These are phyloP conservation scores for Hestina assimilis DNA, from an alignment of 1,140 invertebrate species.

Conservation along the genomic window DNA sequence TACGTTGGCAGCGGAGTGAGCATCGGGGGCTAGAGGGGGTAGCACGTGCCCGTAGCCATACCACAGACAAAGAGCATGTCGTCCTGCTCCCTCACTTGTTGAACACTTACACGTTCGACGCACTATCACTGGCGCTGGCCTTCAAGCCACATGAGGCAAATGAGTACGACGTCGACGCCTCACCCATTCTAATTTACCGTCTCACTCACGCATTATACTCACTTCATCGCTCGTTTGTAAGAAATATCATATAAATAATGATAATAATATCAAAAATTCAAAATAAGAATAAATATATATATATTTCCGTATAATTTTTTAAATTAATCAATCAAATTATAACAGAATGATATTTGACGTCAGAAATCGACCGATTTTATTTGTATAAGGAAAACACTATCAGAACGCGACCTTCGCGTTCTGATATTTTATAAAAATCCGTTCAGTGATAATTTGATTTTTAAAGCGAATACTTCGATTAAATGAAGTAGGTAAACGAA, in stretches of 20 bases:
- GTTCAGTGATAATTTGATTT: no score
- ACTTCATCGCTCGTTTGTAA: slow-evolving; percentile 10
- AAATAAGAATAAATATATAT: not conserved
- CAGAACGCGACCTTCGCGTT: no score
- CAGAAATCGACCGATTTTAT: no score
- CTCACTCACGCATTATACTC: slow-evolving; percentile 19
- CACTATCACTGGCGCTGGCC: slow-evolving; percentile 29
- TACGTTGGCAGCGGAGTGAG: slow-evolving; percentile 28
- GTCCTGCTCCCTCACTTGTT: slow-evolving; percentile 66
- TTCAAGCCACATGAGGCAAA: slow-evolving; percentile 26
- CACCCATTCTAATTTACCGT: slow-evolving; percentile 24
- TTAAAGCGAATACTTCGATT: no score
- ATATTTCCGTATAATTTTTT: not conserved
- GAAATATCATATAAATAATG: not conserved
- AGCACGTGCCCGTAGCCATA: slow-evolving; percentile 62
- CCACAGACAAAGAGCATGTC: slow-evolving; percentile 44
- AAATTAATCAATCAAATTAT: not conserved
- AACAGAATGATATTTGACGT: not conserved
- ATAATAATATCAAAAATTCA: no score
- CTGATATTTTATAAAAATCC: no score
- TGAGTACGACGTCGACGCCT: no score
- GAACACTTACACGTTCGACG: slow-evolving; percentile 49
- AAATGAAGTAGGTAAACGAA: no score
- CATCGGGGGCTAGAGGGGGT: slow-evolving; percentile 28
- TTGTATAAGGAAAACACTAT: no score